Percentiles rank a stretch among this genome's conserved stretches.
Evolutionary conservation across 2,888 invertebrate genomes (phyloP).

Genomic region (Lasioglossum morio): DNA sequence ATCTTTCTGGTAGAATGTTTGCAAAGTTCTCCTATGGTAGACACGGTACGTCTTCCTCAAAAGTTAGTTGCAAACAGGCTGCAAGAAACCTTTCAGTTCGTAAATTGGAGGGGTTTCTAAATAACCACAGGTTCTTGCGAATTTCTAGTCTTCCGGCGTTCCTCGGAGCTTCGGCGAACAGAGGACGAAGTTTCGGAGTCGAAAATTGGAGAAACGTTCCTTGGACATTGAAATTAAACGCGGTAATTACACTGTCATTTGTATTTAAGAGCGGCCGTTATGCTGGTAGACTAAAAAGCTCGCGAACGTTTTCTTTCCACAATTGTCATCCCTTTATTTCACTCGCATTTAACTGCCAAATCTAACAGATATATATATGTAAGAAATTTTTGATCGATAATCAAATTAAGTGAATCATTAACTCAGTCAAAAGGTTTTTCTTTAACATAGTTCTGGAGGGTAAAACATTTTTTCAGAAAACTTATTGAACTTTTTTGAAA

Average conservation of each 20-base stretch:
- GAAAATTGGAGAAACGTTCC: conserved; percentile 30
- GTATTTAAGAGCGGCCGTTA: background rate
- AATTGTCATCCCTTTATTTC: no score
- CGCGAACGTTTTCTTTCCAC: no score
- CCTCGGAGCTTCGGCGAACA: background rate
- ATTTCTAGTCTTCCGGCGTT: conserved; percentile 11
- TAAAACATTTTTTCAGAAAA: no score
- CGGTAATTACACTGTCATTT: conserved; percentile 19
- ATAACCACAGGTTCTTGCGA: conserved; percentile 43
- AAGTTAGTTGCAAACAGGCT: conserved; percentile 42
- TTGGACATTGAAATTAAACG: conserved; percentile 36
- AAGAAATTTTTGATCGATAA: no score
- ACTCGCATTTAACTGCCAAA: background rate
- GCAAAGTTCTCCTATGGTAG: conserved; percentile 23
- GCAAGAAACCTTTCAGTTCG: conserved; percentile 47
- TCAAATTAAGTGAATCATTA: no score
- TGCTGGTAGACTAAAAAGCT: background rate
- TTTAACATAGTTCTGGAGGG: no score
- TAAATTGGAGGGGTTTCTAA: conserved; percentile 41
- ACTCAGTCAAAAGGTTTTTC: no score
- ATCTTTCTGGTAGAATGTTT: conserved; percentile 28
- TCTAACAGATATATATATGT: no score
- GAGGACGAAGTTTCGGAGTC: conserved; percentile 27
- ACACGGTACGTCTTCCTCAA: conserved; percentile 2
- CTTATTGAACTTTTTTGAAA: no score